Evolutionary conservation across 2,888 invertebrate genomes (phyloP), one percentile per base, ranked within the genome.

Genomic region (Boloria euphrosyne): DNA sequence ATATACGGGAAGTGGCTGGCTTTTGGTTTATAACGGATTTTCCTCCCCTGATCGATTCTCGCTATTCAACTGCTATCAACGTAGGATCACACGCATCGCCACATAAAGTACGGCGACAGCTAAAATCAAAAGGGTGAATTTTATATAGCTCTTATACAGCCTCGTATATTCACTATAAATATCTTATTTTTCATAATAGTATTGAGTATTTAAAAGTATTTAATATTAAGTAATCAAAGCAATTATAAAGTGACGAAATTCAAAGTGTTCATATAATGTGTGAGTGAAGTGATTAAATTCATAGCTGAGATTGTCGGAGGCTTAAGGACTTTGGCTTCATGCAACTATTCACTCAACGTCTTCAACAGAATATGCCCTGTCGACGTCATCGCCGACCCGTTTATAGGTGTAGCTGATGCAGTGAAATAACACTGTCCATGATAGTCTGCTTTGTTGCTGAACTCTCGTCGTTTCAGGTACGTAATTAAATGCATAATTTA

Each of bases 401-500:
- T 87, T 82, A 80, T 82, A 80, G 77, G 74, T 81, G 80, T 83
- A 89, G 87, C 86, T 89, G 88, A 89, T 87, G 86, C 85, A 77
- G 84, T 81, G 76, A 86, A 71, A 88, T 87, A 88, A 82, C 84
- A 80, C 86, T 88, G 91, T 92, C 92, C 84, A 92, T 92, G 92
- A 90, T 92, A 92, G 88, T 92, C 89, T 92, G 89, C 85, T 90
- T 92, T 83, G 85, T 92, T 68, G 92, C 90, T 88, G 91, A 92
- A 81, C 87, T 90, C 77, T 84, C 90, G 81, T 89, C 90, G 85
- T 90, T 87, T 90, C 90, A 92, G 92, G 92, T 92, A 89, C 73
- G 87, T 88, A 59, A 61, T 50, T 54, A 51, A 38, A 47, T 44
- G 7, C 22, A 49, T 58, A 50, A 51, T 38, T 10, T 38, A 38